Base-by-base conservation (phyloP, 2,113 vertebrate species). In the Romanogobio albipinnatus region DNA sequence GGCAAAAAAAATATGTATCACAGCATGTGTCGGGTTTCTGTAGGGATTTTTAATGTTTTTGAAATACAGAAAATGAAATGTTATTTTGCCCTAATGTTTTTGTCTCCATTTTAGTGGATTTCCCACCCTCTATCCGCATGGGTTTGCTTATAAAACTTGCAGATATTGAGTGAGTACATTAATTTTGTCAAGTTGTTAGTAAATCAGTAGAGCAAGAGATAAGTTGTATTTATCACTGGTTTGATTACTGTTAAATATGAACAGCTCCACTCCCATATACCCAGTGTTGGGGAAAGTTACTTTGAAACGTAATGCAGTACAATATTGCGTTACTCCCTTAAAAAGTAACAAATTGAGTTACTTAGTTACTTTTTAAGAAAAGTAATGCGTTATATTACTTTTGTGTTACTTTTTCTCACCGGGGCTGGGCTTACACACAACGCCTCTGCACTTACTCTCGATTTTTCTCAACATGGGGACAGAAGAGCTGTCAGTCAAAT, bases 71-170 rank as follows among this genome's bases (percentile, higher is more conserved):
- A 17, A 4, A 17, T 29, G 1, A 26, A 9, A 26, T 7, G 11
- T 26, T 29, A 26, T 53, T 33, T 75, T 19, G 24, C 45, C 76
- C n/a, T 51, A 36, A 80, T 51, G 15, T 73, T 61, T 75, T 49
- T 47, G 9, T 84, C 85, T 89, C n/a, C 26, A 26, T 85, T 89
- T 0, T 85, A 99, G 98, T 99, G n/a, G 97, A 99, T 82, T 99
- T 99, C 79, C 96, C 97, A 2, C 91, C 96, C 1, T 94, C 95
- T 0, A 90, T 97, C 88, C 96, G 97, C 85, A 97, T 98, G 66
- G 95, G 95, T 70, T 92, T 99, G 83, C 93, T 99, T 88, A 96
- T 96, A 91, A 99, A 98, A 90, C 92, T 99, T 90, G 97, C 98
- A 9, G 97, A 99, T 51, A 93, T 97, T 0, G 98, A 99, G 98